Evolutionary conservation across 1,140 invertebrate genomes (phyloP), one percentile per base, ranked within the genome.

Genomic region (Philopotamus ludificatus): DNA sequence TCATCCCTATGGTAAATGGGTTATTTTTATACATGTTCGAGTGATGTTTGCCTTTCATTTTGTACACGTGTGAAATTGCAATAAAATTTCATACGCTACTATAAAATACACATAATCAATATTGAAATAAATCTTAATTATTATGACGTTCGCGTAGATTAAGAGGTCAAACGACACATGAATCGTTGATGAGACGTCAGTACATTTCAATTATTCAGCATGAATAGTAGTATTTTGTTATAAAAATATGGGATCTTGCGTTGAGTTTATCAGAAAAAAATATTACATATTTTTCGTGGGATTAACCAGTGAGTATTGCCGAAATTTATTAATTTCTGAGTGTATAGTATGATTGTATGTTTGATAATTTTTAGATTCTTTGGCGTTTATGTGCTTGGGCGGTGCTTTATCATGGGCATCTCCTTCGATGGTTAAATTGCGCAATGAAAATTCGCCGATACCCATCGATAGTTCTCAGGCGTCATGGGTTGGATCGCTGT

Each of bases 351-450:
- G 12, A 47, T 12, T 28, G 12, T n/a, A 26, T 53, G 18, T 22
- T 55, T 42, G 25, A 2, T 47, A 16, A 1, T 51, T 63, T 63
- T 55, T 42, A 70, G 68, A 65, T 65, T 62, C 61, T 20, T 41
- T 70, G 7, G 65, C 65, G 26, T 70, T 70, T 34, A 58, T 60
- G 2, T 65, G 58, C 12, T 41, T 70, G 2, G 68, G 68, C 34
- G 55, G 55, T 50, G 64, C 64, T 9, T 2, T 67, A 61, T 66
- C 68, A 44, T 71, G 70, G 70, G 28, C 68, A 12, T 71, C 70
- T 10, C 68, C 70, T 45, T 70, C 68, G 1, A 44, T 71, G 26
- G 62, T 59, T 0, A 71, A 71, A 55, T 28, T 71, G 22, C 18
- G 25, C 23, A 34, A 44, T 15, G 22, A 47, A 16, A 54, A 68